A percentile compares a stretch with the other conserved stretches of the same genome.
Evolutionary conservation across 2,888 invertebrate species (phyloP).

Genomic region (Odontomyia ornata): DNA sequence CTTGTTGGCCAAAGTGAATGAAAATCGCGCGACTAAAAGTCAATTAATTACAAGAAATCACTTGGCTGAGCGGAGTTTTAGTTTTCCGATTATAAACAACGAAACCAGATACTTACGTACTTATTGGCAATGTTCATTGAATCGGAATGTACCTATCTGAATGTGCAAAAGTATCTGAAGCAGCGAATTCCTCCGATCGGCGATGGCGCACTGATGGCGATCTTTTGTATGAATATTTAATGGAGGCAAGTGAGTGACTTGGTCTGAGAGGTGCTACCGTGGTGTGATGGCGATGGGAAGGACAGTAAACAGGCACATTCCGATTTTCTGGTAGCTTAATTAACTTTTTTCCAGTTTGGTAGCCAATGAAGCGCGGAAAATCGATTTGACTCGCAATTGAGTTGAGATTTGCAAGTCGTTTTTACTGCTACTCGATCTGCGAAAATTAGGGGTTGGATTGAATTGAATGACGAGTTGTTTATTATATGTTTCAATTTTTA

Average conservation of each 20-base stretch:
- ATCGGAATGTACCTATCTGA: slow-evolving; percentile 7
- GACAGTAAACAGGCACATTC: neutral
- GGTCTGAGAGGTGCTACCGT: neutral
- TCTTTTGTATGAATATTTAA: neutral
- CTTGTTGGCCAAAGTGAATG: slow-evolving; percentile 9
- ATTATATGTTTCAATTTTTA: neutral
- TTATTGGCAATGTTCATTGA: neutral
- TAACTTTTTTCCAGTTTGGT: slow-evolving; percentile 18
- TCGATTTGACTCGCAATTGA: neutral
- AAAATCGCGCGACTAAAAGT: slow-evolving; percentile 36
- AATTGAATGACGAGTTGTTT: neutral
- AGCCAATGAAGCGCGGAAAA: neutral
- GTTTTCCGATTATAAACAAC: neutral
- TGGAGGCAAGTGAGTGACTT: neutral
- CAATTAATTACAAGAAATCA: slow-evolving; percentile 44
- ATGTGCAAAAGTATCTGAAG: slow-evolving; percentile 13
- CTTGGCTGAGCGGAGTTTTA: neutral
- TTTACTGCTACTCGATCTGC: neutral
- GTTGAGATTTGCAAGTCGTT: neutral
- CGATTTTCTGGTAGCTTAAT: slow-evolving; percentile 24
- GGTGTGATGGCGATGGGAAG: neutral
- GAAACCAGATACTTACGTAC: neutral
- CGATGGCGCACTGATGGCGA: neutral
- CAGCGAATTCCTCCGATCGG: neutral
- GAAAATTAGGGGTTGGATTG: neutral